These are phyloP conservation scores for Adrianichthys oophorus DNA, from an alignment of 2,797 vertebrate species.

Conservation along the genomic window DNA sequence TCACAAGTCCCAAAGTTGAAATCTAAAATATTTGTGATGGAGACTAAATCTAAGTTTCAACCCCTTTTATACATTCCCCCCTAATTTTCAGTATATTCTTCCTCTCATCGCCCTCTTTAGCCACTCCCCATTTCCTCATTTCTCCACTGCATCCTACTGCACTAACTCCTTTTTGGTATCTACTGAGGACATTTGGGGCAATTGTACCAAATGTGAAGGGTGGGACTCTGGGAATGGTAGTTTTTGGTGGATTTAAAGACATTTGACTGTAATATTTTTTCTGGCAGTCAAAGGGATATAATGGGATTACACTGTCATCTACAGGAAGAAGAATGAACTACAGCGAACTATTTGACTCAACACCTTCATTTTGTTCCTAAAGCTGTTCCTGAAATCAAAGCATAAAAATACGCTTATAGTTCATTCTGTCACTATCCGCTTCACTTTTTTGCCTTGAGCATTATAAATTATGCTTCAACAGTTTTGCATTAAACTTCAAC, in stretches of 20 bases:
- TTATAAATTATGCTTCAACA: too few relatives aligned
- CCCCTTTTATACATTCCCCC: neutral
- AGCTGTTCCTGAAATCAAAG: neutral
- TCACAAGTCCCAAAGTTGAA: too few relatives aligned
- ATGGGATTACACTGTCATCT: slow-evolving; percentile 40
- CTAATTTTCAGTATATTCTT: slow-evolving; percentile 4
- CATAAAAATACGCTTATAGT: neutral
- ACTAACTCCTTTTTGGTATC: too few relatives aligned
- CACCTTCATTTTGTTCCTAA: too few relatives aligned
- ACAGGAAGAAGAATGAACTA: slow-evolving; percentile 16
- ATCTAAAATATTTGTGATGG: too few relatives aligned
- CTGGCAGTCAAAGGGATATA: neutral
- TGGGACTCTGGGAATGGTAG: too few relatives aligned
- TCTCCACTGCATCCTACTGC: neutral
- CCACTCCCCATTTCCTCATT: neutral
- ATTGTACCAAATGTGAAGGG: too few relatives aligned
- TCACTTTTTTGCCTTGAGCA: too few relatives aligned
- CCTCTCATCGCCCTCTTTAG: neutral
- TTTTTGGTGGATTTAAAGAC: too few relatives aligned
- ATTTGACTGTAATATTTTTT: too few relatives aligned
- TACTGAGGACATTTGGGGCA: too few relatives aligned
- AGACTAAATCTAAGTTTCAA: neutral
- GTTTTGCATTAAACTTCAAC: too few relatives aligned
- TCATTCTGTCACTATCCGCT: neutral
- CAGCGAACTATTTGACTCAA: neutral